Conservation (phyloP, 2,888 invertebrate species). For the Zygogramma bicolorata region DNA sequence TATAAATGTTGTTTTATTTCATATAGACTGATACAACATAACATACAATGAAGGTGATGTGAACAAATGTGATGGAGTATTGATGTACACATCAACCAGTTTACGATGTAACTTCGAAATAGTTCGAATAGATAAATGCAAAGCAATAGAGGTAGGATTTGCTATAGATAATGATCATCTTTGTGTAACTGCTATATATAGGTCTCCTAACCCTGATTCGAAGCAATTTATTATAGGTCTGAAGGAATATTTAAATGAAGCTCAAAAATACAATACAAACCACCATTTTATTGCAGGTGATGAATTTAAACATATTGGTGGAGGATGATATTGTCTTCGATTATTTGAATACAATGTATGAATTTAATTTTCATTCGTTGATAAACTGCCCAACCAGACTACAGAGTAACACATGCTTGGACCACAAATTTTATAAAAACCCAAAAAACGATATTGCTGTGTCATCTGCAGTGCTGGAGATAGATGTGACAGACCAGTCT, state of each 20-base stretch:
- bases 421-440: not conserved
- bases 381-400: too few species aligned
- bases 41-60: too few species aligned
- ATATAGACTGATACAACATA: too few species aligned
- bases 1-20: too few species aligned
- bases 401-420: slow-evolving; percentile 2
- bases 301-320: not conserved
- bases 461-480: slow-evolving; percentile 15
- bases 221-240: slow-evolving; percentile 6
- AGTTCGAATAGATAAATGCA: too few species aligned
- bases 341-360: slow-evolving; percentile 13
- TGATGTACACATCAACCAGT: too few species aligned
- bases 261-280: not conserved
- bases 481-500: too few species aligned
- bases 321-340: slow-evolving; percentile 11
- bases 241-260: slow-evolving; percentile 2
- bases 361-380: slow-evolving; percentile 10
- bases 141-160: too few species aligned
- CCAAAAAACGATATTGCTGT: not conserved
- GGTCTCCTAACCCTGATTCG: slow-evolving; percentile 3
- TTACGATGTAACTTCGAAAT: too few species aligned
- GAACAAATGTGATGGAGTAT: too few species aligned
- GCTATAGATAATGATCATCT: too few species aligned
- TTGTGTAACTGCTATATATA: too few species aligned
- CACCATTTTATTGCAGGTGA: not conserved